Conservation (phyloP, 2,888 invertebrate species). For the Chesias legatella region DNA sequence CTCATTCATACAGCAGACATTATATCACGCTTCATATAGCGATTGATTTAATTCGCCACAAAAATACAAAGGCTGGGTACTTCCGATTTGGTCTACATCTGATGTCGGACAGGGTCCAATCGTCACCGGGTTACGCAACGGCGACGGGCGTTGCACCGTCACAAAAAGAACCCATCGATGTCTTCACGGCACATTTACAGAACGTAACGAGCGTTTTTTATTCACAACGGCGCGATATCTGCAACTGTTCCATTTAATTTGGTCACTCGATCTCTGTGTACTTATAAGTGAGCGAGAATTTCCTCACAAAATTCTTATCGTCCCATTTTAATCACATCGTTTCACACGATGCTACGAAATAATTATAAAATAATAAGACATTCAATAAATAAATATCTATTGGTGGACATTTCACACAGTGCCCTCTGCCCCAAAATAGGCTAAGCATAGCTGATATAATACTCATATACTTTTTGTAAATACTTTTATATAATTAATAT, state of each 20-base stretch:
- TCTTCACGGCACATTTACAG: constrained; percentile 28
- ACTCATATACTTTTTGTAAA: too few relatives aligned
- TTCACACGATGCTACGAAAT: too few relatives aligned
- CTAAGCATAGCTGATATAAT: too few relatives aligned
- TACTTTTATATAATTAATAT: too few relatives aligned
- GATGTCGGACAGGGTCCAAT: constrained; percentile 12
- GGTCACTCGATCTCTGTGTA: background rate
- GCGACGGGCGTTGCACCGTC: constrained; percentile 28
- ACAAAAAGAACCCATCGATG: constrained; percentile 29
- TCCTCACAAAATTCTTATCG: constrained; percentile 2
- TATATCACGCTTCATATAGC: constrained; percentile 46
- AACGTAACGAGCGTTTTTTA: constrained; percentile 20
- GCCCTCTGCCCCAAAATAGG: too few relatives aligned
- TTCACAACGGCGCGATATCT: constrained; percentile 11
- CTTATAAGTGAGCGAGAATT: too few relatives aligned
- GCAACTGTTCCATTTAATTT: constrained; percentile 12
- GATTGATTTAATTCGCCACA: constrained; percentile 35
- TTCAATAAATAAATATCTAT: too few relatives aligned
- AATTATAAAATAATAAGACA: too few relatives aligned
- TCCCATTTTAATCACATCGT: too few relatives aligned
- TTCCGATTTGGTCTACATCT: constrained; percentile 35
- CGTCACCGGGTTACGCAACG: constrained; percentile 36
- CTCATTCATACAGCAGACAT: constrained; percentile 37
- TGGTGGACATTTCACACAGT: too few relatives aligned
- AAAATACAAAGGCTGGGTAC: constrained; percentile 34